Conservation (phyloP, 2,113 vertebrate species). For the Neomonachus schauinslandi region DNA sequence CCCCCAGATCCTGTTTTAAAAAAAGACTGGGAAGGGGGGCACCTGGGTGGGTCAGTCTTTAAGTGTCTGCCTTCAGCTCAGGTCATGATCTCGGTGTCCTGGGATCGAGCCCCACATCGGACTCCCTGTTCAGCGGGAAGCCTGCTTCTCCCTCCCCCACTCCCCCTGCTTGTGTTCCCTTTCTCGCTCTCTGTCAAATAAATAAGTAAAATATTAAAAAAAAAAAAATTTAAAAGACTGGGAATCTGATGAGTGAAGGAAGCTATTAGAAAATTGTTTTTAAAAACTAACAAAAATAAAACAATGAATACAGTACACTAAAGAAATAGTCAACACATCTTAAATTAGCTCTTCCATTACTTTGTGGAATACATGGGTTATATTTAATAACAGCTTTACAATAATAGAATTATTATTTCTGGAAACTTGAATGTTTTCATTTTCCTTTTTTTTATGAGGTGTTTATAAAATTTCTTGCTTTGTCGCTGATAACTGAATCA, state of each 20-base stretch:
- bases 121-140: no score
- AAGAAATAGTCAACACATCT: not conserved
- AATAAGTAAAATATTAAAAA: not conserved
- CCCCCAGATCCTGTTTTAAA: not conserved
- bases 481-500: not conserved
- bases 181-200: no score
- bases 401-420: not conserved
- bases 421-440: not conserved
- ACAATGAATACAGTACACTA: not conserved
- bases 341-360: not conserved
- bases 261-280: conserved; percentile 8
- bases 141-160: no score
- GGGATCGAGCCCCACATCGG: no score
- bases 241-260: not conserved
- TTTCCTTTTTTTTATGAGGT: not conserved
- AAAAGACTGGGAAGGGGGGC: no score
- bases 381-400: not conserved
- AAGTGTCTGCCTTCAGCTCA: no score
- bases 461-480: not conserved
- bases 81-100: no score
- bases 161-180: no score
- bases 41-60: no score
- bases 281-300: conserved; percentile 26
- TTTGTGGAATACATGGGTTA: not conserved
- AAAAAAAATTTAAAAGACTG: not conserved